Base-by-base conservation (phyloP, 2,113 vertebrate species). In the Caranx melampygus region DNA sequence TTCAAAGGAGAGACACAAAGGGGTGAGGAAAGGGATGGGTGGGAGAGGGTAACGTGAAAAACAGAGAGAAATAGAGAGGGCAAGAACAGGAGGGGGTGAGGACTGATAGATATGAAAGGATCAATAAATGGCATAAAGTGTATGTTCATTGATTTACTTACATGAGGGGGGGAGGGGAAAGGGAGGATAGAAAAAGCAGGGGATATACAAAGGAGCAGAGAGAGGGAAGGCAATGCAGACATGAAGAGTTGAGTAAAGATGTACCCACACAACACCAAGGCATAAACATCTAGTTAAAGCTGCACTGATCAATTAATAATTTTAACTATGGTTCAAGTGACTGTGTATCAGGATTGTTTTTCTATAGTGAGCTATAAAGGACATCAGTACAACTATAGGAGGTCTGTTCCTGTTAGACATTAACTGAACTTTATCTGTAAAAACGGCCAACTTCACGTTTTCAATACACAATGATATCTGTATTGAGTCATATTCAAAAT, bases 111-210 rank as follows among this genome's bases (percentile, higher is more conserved):
- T 88, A 84, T 86, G 60, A 83, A 89, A 82, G 83, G 88, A 91
- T 92, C 91, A 88, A 92, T 92, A 92, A 79, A 88, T 81, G 87
- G 87, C 91, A 91, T 91, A 92, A 92, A 92, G 91, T 92, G 91
- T 92, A 84, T 92, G 83, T 78, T 80, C 77, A 92, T 92, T 87
- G 90, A 92, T 92, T 91, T 88, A 83, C 78, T 88, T 69, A 44
- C 58, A 81, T 57, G 33, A 21, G 73, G 68, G 54, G 68, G 70
- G 16, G 67, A 61, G 75, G 61, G 63, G n/a, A 49, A 73, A 26
- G 79, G 59, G 72, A 69, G 86, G 65, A 54, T 55, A 21, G 62
- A 67, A 67, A 72, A 79, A 63, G 54, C 54, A 59, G 51, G 45
- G 33, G 74, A 26, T 26, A 15, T 26, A 26, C 21, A 64, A 54